phyloP scores from a whole-genome alignment of 2,888 invertebrate genomes.

The Hyppa rectilinea region DNA sequence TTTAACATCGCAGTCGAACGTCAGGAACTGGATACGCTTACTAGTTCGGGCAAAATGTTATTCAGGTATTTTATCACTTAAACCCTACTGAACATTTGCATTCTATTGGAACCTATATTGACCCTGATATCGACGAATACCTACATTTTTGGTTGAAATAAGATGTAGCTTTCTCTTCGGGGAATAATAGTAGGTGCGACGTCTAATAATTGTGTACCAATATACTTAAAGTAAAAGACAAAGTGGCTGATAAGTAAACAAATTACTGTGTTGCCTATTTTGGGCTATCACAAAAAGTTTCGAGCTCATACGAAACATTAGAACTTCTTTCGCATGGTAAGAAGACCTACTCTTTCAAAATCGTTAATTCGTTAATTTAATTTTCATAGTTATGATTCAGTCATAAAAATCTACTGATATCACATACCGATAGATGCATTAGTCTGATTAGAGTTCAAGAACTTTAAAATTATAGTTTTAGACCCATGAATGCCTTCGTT shows the following conservation, averaged over 20 bases:
- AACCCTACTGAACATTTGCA: neutral
- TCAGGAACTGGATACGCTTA: neutral
- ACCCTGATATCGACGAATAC: neutral
- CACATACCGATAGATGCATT: neutral
- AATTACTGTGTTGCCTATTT: neutral
- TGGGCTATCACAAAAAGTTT: too few relatives aligned
- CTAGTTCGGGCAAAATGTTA: neutral
- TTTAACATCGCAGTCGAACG: neutral
- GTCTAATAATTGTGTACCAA: neutral
- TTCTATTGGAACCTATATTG: neutral
- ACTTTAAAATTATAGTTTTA: slow-evolving; percentile 12
- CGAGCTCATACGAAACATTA: neutral
- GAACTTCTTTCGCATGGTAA: neutral
- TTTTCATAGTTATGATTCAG: slow-evolving; percentile 13
- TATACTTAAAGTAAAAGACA: neutral
- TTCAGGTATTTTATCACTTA: neutral
- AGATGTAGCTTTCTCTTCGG: too few relatives aligned
- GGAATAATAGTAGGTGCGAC: neutral
- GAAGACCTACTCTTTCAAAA: neutral
- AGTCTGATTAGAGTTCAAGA: slow-evolving; percentile 12
- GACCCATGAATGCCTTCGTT: slow-evolving; percentile 34
- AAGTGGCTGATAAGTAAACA: neutral
- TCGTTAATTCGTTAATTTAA: too few relatives aligned
- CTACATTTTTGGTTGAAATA: neutral
- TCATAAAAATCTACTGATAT: slow-evolving; percentile 4